Evolutionary conservation across 1,140 invertebrate species (phyloP).

Genomic region (Frieseomelitta varia): DNA sequence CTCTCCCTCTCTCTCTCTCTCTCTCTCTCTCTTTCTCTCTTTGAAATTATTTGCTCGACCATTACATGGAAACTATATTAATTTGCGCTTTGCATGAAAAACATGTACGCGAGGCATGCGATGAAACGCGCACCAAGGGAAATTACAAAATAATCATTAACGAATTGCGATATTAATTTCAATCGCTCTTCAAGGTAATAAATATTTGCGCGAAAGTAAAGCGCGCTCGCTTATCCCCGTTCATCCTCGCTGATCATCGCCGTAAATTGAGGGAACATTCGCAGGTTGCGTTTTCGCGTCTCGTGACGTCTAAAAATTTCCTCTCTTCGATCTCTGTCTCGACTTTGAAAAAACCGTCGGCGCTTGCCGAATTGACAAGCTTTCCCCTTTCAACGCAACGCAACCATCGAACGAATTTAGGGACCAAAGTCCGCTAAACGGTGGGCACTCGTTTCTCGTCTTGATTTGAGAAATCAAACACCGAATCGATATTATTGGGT

Average conservation of each 20-base stretch:
- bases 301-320: background rate
- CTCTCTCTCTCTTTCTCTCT: background rate
- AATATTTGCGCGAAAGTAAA: conserved; percentile 11
- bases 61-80: conserved; percentile 12
- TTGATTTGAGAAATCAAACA: conserved; percentile 14
- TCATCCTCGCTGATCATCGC: background rate
- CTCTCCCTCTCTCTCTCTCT: too few species aligned
- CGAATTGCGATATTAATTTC: conserved; percentile 22
- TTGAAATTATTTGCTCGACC: conserved; percentile 27
- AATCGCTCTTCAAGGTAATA: background rate
- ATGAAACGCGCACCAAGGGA: background rate
- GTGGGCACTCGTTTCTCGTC: background rate
- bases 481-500: conserved; percentile 21
- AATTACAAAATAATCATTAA: conserved; percentile 33
- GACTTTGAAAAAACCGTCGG: background rate
- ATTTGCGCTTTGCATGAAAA: conserved; percentile 1
- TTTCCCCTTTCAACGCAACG: background rate
- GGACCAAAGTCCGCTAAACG: background rate
- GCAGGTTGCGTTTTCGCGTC: background rate
- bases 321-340: background rate
- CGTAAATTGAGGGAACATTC: background rate
- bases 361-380: background rate
- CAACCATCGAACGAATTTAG: background rate
- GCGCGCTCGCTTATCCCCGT: background rate
- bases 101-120: background rate